Evolutionary conservation across 2,797 vertebrate species (phyloP), one percentile per base, ranked within the genome.

Genomic region (Monodelphis domestica): DNA sequence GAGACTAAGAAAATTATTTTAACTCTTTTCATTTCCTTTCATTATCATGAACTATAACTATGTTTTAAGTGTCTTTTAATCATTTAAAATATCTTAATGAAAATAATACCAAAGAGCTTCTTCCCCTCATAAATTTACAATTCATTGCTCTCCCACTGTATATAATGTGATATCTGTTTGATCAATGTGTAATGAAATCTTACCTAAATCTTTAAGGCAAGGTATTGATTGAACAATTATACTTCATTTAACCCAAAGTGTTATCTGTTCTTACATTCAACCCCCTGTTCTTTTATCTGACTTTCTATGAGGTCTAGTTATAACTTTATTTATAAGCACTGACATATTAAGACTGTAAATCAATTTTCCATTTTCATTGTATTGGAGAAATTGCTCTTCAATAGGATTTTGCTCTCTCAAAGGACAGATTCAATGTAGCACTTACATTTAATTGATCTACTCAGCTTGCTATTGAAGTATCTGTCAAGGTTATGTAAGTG

Each of bases 331-430:
- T 97, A 95, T 95, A 95, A 95, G 51, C 87, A 59, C 89, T 92
- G 94, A 95, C 93, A 94, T 29, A 28, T 96, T 96, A 96, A 95
- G 89, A 93, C 93, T 87, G 91, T 87, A 97, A 98, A 96, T 97
- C 95, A 95, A 91, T 97, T 97, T 97, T 95, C 95, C 90, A 97
- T 97, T 97, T 97, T 97, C 94, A 94, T 90, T 94, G 59, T 94
- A 95, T 96, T 96, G 92, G 51, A 94, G 91, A 94, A 96, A 96
- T 95, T 92, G 38, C 24, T 97, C 93, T 96, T 97, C 94, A 96
- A 15, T 33, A 91, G 12, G 33, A 92, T 94, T 96, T 90, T 97
- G 21, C 7, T 95, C 12, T 29, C 59, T 96, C 91, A 89, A 95
- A 96, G 90, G 87, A 90, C n/a, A 95, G 50, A 56, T 95, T 96